Evolutionary conservation across 2,113 vertebrate genomes (phyloP).

Genomic region (Rhinolophus sinicus): DNA sequence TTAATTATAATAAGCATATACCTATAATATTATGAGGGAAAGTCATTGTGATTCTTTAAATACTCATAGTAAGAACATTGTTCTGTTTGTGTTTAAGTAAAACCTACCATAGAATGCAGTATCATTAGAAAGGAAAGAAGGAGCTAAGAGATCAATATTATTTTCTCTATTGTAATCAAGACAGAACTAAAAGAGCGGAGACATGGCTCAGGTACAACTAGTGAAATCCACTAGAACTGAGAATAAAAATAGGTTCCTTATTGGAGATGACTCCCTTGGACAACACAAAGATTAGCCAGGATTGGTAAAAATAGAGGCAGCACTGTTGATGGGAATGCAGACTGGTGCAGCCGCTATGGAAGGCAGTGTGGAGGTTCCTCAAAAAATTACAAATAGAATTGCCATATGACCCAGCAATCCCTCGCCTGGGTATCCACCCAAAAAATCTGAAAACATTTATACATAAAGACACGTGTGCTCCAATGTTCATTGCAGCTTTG

Average conservation of each 20-base stretch:
- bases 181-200: not conserved
- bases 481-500: too few species aligned
- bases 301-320: slow-evolving; percentile 49
- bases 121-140: not conserved
- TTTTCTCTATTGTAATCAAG: not conserved
- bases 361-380: too few species aligned
- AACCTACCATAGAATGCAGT: not conserved
- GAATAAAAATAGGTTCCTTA: not conserved
- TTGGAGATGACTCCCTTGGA: slow-evolving; percentile 5
- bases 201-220: not conserved
- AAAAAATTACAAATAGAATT: too few species aligned
- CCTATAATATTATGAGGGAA: not conserved
- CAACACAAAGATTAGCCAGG: slow-evolving; percentile 28
- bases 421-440: too few species aligned
- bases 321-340: too few species aligned
- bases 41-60: not conserved
- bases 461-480: too few species aligned
- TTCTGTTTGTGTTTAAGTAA: not conserved
- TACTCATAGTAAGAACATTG: not conserved
- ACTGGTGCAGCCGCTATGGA: too few species aligned
- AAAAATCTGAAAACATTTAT: too few species aligned
- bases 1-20: not conserved
- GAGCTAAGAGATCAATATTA: not conserved
- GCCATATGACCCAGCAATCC: too few species aligned
- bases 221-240: not conserved